These are phyloP conservation scores for Lymantria dispar DNA, from an alignment of 2,888 invertebrate species.

Conservation along the genomic window DNA sequence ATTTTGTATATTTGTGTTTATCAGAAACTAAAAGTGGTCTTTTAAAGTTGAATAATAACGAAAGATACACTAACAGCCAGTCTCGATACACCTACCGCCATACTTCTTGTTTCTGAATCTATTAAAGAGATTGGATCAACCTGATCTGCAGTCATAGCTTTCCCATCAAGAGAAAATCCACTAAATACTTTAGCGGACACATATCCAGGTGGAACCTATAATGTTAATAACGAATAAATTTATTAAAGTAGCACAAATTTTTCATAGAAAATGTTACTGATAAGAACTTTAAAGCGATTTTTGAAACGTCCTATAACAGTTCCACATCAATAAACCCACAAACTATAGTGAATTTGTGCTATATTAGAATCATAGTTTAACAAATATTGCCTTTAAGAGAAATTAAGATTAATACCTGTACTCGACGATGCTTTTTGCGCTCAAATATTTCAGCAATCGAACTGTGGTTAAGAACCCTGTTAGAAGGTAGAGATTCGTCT, in stretches of 20 bases:
- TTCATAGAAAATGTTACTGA: not conserved
- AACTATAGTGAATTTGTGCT: too few species aligned
- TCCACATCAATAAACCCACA: too few species aligned
- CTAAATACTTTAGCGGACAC: conserved; percentile 62
- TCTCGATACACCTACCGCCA: conserved; percentile 44
- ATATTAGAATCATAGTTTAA: too few species aligned
- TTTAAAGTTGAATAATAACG: not conserved
- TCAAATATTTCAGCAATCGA: conserved; percentile 62
- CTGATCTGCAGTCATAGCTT: conserved; percentile 50
- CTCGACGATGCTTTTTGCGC: conserved; percentile 45
- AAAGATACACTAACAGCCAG: conserved; percentile 50
- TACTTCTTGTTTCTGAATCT: conserved; percentile 66
- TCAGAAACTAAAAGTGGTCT: too few species aligned
- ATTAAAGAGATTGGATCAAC: conserved; percentile 55
- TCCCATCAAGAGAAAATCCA: conserved; percentile 60
- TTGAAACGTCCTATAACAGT: too few species aligned
- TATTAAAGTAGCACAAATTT: not conserved
- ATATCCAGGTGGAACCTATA: conserved; percentile 44
- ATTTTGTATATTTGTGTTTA: too few species aligned
- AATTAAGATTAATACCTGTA: conserved; percentile 34
- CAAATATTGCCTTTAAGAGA: not conserved
- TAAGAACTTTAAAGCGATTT: not conserved
- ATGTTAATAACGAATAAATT: conserved; percentile 3
- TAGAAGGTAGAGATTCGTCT: conserved; percentile 6
- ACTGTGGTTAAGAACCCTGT: conserved; percentile 11